A percentile compares a stretch with the other conserved stretches of the same genome.
These are phyloP conservation scores for Anomalospiza imberbis DNA, from an alignment of 2,797 vertebrate species.

Conservation along the genomic window DNA sequence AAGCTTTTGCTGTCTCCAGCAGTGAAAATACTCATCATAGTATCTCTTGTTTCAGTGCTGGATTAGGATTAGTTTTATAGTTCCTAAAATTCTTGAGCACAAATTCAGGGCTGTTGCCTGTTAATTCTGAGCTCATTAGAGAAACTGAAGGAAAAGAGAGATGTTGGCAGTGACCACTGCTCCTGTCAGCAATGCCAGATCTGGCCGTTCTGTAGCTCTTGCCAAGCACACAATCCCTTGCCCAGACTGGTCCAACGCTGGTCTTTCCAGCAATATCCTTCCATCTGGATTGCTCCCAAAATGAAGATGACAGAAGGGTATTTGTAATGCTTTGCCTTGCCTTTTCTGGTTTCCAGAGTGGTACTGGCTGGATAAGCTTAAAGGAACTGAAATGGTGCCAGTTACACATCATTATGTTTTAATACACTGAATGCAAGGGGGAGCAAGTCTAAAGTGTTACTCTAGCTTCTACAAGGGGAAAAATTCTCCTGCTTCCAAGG, in stretches of 20 bases:
- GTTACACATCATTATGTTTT: background rate
- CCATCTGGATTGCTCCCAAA: slow-evolving; percentile 38
- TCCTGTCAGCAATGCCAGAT: background rate
- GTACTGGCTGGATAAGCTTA: background rate
- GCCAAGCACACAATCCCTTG: slow-evolving; percentile 26
- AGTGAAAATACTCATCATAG: no score
- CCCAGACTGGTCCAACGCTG: slow-evolving; percentile 12
- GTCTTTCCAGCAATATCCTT: slow-evolving; percentile 12
- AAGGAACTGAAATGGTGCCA: slow-evolving; percentile 3
- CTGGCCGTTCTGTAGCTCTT: background rate
- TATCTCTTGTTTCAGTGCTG: no score
- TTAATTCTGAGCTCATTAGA: slow-evolving; percentile 1
- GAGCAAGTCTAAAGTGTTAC: background rate
- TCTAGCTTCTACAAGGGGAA: background rate
- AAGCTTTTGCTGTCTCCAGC: no score
- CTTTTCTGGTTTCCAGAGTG: slow-evolving; percentile 13
- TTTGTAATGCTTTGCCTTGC: slow-evolving; percentile 27
- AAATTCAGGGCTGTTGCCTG: background rate
- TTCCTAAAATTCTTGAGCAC: background rate
- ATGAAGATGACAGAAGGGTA: slow-evolving; percentile 36
- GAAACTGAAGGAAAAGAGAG: background rate
- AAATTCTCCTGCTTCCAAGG: background rate
- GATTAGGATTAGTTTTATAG: no score
- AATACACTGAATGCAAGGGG: background rate
- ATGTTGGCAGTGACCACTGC: background rate